These are phyloP conservation scores for Balearica regulorum DNA, from an alignment of 2,797 vertebrate species.

Conservation along the genomic window DNA sequence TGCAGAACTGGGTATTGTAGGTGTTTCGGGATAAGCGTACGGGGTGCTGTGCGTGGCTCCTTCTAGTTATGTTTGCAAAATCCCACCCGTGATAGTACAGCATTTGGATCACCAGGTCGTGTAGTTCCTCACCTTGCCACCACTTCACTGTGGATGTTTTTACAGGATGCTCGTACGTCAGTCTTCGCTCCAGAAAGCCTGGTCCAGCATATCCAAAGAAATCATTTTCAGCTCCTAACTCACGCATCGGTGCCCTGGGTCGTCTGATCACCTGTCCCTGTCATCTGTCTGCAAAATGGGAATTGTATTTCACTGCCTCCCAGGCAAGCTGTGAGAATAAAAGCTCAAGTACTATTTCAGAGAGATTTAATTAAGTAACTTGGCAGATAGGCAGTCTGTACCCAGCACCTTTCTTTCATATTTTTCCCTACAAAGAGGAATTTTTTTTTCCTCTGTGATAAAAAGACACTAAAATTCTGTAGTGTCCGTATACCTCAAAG, in stretches of 20 bases:
- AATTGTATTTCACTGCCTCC: background rate
- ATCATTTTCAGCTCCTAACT: background rate
- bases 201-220: rapidly evolving
- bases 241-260: background rate
- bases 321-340: background rate
- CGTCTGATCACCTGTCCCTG: background rate
- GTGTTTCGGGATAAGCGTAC: background rate
- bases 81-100: background rate
- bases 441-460: background rate
- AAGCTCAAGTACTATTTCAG: background rate
- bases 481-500: background rate
- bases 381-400: background rate
- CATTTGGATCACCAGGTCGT: background rate
- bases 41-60: background rate
- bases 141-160: background rate
- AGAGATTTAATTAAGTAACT: background rate
- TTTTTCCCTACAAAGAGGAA: background rate
- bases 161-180: background rate
- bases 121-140: background rate
- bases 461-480: background rate
- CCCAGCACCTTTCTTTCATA: background rate
- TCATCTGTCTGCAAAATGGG: background rate
- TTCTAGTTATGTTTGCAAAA: background rate
- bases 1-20: background rate
- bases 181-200: background rate